Percentiles rank a stretch among this genome's conserved stretches.
Evolutionary conservation across 1,140 invertebrate genomes (phyloP).

Genomic region (Oncopeltus fasciatus): DNA sequence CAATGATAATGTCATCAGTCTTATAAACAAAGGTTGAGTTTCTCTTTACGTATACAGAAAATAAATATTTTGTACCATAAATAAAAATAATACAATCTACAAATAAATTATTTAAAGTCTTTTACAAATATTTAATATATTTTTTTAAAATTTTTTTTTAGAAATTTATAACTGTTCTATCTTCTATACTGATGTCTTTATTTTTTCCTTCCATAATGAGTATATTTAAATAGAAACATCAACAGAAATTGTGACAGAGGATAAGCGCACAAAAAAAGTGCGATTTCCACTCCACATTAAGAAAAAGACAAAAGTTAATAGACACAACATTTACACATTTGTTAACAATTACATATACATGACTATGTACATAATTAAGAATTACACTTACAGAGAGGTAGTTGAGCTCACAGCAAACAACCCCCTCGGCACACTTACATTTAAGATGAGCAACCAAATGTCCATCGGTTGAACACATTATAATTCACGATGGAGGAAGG

Average conservation of each 20-base stretch:
- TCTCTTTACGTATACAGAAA: neutral
- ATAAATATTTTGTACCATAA: conserved; percentile 5
- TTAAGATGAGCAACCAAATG: neutral
- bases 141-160: neutral
- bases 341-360: neutral
- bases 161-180: neutral
- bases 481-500: neutral
- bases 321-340: neutral
- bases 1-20: conserved; percentile 6
- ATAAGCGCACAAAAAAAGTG: neutral
- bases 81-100: neutral
- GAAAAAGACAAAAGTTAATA: neutral
- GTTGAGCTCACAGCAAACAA: neutral
- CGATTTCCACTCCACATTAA: neutral
- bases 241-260: neutral
- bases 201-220: neutral
- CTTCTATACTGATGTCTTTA: neutral
- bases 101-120: neutral
- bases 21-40: conserved; percentile 5
- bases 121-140: neutral
- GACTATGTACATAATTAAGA: neutral
- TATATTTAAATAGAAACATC: neutral
- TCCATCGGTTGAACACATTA: neutral
- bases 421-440: neutral
- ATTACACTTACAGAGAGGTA: neutral